These are phyloP conservation scores for Carassius auratus DNA, from an alignment of 2,113 vertebrate genomes.

Conservation along the genomic window DNA sequence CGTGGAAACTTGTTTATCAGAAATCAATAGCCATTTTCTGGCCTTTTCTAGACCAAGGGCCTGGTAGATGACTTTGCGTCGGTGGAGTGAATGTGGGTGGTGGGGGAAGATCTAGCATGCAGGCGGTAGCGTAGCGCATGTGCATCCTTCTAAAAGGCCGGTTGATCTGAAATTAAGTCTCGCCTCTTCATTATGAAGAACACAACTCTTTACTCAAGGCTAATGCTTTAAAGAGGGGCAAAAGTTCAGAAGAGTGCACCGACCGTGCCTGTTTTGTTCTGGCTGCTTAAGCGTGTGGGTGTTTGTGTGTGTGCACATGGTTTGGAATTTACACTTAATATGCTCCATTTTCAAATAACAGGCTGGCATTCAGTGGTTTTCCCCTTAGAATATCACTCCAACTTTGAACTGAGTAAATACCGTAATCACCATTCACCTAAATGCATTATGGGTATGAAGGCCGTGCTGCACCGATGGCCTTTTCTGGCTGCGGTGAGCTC, in stretches of 20 bases:
- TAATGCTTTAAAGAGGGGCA: conserved; percentile 61
- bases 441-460: conserved; percentile 19
- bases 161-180: conserved; percentile 71
- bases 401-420: conserved; percentile 58
- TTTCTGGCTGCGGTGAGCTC: conserved; percentile 55
- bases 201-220: conserved; percentile 63
- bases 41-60: conserved; percentile 61
- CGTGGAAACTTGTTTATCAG: conserved; percentile 68
- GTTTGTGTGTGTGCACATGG: conserved; percentile 13
- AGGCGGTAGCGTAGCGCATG: not conserved
- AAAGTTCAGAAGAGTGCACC: conserved; percentile 59
- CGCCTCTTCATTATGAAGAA: conserved; percentile 68
- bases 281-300: conserved; percentile 24
- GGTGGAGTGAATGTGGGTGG: conserved; percentile 37
- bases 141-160: conserved; percentile 57
- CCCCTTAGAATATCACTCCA: conserved; percentile 43
- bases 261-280: conserved; percentile 52
- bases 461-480: conserved; percentile 40
- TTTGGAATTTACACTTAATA: conserved; percentile 46
- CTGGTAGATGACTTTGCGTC: not conserved
- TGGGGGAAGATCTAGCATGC: conserved; percentile 10
- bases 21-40: conserved; percentile 72
- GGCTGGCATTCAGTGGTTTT: conserved; percentile 29
- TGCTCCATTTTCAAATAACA: conserved; percentile 45
- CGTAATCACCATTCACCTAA: conserved; percentile 42